A percentile compares a stretch with the other conserved stretches of the same genome.
Conservation (phyloP, 2,888 invertebrate genomes). For the Drosophila siamana region DNA sequence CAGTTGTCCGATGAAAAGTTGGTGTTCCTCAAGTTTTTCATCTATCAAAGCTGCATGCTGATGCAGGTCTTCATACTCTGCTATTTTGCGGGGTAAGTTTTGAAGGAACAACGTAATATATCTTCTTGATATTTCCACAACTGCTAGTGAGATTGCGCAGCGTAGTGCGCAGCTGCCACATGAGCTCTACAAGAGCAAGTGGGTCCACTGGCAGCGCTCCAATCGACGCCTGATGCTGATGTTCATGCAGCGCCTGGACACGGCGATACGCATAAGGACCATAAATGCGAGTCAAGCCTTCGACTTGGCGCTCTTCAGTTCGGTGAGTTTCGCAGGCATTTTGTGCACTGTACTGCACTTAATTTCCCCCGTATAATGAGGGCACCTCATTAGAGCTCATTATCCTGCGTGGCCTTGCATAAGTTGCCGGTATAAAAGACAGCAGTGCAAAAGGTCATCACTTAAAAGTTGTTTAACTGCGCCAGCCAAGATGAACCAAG, state of each 20-base stretch:
- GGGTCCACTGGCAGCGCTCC: slow-evolving; percentile 61
- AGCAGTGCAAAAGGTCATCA: not conserved
- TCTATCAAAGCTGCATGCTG: slow-evolving; percentile 71
- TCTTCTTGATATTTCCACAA: not conserved
- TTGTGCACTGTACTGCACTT: slow-evolving; percentile 38
- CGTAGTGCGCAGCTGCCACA: slow-evolving; percentile 60
- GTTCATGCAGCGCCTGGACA: slow-evolving; percentile 61
- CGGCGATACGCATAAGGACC: slow-evolving; percentile 59
- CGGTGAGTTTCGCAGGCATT: slow-evolving; percentile 60
- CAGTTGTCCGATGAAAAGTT: slow-evolving; percentile 56
- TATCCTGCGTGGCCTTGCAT: slow-evolving; percentile 22
- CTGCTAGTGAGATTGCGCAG: slow-evolving; percentile 59
- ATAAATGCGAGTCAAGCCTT: slow-evolving; percentile 65
- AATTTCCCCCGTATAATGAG: slow-evolving; percentile 23
- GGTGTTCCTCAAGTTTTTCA: slow-evolving; percentile 51
- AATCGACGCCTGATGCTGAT: slow-evolving; percentile 66
- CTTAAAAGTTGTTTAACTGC: not conserved
- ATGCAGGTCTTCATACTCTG: slow-evolving; percentile 73
- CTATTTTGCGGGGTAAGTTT: slow-evolving; percentile 66
- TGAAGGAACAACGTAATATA: no score
- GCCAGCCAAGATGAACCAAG: slow-evolving; percentile 37
- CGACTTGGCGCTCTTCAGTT: slow-evolving; percentile 64
- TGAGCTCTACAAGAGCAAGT: slow-evolving; percentile 63
- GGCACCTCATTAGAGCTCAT: slow-evolving; percentile 53
- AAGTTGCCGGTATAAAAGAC: slow-evolving; percentile 28